Evolutionary conservation across 2,797 vertebrate genomes (phyloP), one percentile per base, ranked within the genome.

Genomic region (Oreonectes daqikongensis): DNA sequence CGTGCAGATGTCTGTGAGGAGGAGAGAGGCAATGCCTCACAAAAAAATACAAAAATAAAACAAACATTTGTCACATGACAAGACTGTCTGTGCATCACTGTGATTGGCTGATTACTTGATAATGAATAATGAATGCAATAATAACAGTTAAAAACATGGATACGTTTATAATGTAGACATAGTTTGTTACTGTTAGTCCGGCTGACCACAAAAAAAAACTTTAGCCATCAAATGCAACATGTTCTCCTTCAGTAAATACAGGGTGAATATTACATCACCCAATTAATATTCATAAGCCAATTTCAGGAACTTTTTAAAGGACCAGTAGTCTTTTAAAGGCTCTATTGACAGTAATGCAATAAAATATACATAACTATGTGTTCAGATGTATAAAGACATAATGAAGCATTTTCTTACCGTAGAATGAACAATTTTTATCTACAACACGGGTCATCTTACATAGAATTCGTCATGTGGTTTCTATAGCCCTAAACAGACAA

Each of bases 1-100:
- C n/a, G n/a, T n/a, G n/a, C n/a, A n/a, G 81, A 73, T 79, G 70
- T 76, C 24, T 78, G 68, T 52, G 53, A 72, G 53, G 28, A 82
- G 75, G 77, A 81, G 83, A 85, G 81, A 79, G 83, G 77, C 77
- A 86, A 84, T 79, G 79, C 11, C 52, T 24, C 52, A 5, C 10
- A 28, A 15, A 28, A 10, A 57, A 26, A 26, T 5, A 24, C 50
- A 53, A 53, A 53, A 22, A 53, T 57, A 15, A 26, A 57, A 57
- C 53, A 14, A 57, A 57, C 20, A 57, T 15, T 24, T 57, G 7
- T 50, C 8, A 50, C n/a, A 7, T 50, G 48, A 50, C 48, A 10
- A 18, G 46, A 50, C 15, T 24, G 10, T 11, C 52, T 14, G 20
- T 55, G 22, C 20, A 10, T 55, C 52, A 24, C 48, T 55, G 52